A percentile compares a stretch with the other conserved stretches of the same genome.
phyloP scores from a whole-genome alignment of 2,113 vertebrate species.

The Trogon surrucura region DNA sequence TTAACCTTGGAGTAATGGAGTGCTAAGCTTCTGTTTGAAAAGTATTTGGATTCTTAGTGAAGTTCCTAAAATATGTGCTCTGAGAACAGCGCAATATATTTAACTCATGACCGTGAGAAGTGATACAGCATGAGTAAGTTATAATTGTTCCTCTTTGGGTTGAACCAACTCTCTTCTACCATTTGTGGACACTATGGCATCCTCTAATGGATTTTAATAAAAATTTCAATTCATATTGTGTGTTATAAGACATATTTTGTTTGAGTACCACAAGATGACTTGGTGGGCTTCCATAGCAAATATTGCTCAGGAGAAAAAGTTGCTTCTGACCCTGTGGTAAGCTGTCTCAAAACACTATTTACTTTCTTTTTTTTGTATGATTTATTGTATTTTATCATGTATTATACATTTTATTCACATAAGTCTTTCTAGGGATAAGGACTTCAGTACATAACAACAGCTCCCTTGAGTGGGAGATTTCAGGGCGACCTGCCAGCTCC shows the following conservation, averaged over 20 bases:
- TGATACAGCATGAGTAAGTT: not conserved
- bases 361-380: constrained; percentile 5
- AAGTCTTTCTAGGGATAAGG: constrained; percentile 59
- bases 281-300: constrained; percentile 10
- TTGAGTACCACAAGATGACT: not conserved
- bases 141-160: not conserved
- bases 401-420: constrained; percentile 57
- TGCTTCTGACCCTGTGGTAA: not conserved
- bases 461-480: constrained; percentile 68
- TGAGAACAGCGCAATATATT: not conserved
- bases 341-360: constrained; percentile 19
- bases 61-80: not conserved
- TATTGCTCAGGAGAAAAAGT: not conserved
- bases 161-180: not conserved
- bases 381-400: constrained; percentile 33
- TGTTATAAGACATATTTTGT: not conserved
- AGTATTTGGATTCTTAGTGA: not conserved
- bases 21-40: not conserved
- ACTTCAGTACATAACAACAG: constrained; percentile 60
- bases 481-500: constrained; percentile 66
- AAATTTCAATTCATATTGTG: not conserved
- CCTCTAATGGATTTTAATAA: not conserved
- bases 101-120: not conserved
- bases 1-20: not conserved
- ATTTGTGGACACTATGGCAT: not conserved